Base-by-base conservation (phyloP, 2,113 vertebrate genomes). In the Microcebus murinus region DNA sequence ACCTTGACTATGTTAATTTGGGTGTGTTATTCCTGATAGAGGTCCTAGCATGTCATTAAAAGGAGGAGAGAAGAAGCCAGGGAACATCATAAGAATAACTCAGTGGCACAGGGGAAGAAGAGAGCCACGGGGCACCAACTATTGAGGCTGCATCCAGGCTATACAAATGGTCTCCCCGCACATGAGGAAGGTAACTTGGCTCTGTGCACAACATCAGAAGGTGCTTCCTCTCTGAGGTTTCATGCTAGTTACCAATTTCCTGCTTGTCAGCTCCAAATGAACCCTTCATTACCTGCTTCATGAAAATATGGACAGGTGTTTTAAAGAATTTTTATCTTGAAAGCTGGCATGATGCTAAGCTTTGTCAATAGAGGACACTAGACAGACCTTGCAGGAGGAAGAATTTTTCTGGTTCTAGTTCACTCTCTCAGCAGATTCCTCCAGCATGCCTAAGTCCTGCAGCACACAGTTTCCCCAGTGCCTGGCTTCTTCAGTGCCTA, bases 101-200 rank as follows among this genome's bases (percentile, higher is more conserved):
- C 25, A 11, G 2, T 21, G 71, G 67, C 6, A 9, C 14, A 34
- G 42, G 34, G 86, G 23, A 52, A 73, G 74, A 68, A 17, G 21
- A 67, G 29, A 92, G 23, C 3, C 57, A 55, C n/a, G 36, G 12
- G 27, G 17, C 25, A 48, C n/a, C 29, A 31, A 1, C 59, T 42
- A 6, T 1, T n/a, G 29, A 87, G 59, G 14, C 39, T 11, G 4
- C 27, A 65, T 21, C n/a, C 45, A 36, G 25, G 13, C 15, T 52
- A 8, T 20, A 9, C 1, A 18, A 29, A 23, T 18, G 2, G 1
- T 18, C 57, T 80, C 21, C 10, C n/a, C 4, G 0, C 39, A 14
- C n/a, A 5, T 1, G 1, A 34, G 6, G 25, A 73, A 27, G 29
- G 17, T 18, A 14, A 20, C n/a, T 27, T 52, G 13, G 10, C 21